Evolutionary conservation across 1,140 invertebrate genomes (phyloP), one percentile per base, ranked within the genome.

Genomic region (Drosophila lacteicornis): DNA sequence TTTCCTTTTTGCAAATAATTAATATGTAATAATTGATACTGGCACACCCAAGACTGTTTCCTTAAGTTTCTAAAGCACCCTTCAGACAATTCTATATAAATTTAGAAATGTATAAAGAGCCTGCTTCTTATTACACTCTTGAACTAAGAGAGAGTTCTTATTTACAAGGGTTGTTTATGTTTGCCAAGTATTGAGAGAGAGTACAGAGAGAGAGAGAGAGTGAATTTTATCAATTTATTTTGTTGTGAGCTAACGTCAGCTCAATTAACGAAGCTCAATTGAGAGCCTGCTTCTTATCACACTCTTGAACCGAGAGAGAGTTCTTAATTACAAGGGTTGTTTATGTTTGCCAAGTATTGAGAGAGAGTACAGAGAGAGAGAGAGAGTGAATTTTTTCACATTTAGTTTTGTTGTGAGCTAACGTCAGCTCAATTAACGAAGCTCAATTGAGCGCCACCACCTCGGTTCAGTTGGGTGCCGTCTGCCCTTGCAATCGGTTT

Each of bases 401-500:
- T 33, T 45, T 13, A 30, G 17, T 59, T 45, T n/a, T 11, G 11
- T 12, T 25, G 9, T 25, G n/a, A 12, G 3, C 27, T 45, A 60
- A 49, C 15, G 53, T 15, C 2, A 8, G 17, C 30, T 60, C 47
- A 60, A 73, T 56, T 55, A 36, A 12, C 13, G 47, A 45, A n/a
- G 7, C 6, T 50, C 12, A 59, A 51, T 22, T 56, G 51, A 17
- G 46, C 5, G 13, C n/a, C 25, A 40, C 19, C 13, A 13, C 15
- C 11, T 19, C 15, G 25, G 13, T 55, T 79, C 38, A 83, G 75
- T 83, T 56, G 2, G 0, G 11, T 30, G 68, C 22, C 15, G 70
- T 25, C 33, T 19, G n/a, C 8, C 2, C 4, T 8, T n/a, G 4
- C 13, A 51, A 27, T 4, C 55, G 17, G 58, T 51, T 68, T 25